Evolutionary conservation across 2,888 invertebrate species (phyloP).

Genomic region (Brenthis hecate): DNA sequence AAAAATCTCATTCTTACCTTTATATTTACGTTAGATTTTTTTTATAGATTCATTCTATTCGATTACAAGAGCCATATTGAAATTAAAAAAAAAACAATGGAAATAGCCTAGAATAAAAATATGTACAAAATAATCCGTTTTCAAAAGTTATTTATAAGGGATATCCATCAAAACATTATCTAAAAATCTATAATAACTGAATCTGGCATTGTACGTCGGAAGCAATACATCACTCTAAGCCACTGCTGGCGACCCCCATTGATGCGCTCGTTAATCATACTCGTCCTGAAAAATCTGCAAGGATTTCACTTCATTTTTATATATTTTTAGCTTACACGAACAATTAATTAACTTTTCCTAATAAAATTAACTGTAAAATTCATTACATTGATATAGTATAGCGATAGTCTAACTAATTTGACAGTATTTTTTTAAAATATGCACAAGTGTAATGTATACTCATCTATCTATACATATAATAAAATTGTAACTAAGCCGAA

Average conservation of each 20-base stretch:
- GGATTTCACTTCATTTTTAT: conserved; percentile 26
- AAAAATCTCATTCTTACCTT: too few species aligned
- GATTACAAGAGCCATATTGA: too few species aligned
- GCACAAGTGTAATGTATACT: too few species aligned
- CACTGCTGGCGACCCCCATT: conserved; percentile 55
- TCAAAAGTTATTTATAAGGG: neutral
- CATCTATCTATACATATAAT: too few species aligned
- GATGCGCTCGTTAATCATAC: conserved; percentile 63
- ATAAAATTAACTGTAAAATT: neutral
- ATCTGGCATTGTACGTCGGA: conserved; percentile 22
- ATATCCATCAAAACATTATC: conserved; percentile 7
- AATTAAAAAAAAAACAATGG: too few species aligned
- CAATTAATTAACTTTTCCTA: conserved; percentile 12
- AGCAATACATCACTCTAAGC: conserved; percentile 54
- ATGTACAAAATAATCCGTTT: neutral
- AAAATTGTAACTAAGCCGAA: too few species aligned
- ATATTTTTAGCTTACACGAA: conserved; percentile 8
- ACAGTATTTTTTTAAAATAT: too few species aligned
- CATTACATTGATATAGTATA: too few species aligned
- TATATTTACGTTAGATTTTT: too few species aligned
- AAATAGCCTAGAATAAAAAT: neutral
- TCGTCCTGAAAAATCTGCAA: conserved; percentile 39
- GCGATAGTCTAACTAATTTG: too few species aligned
- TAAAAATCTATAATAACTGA: conserved; percentile 10
- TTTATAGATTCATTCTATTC: too few species aligned